phyloP scores from a whole-genome alignment of 2,888 invertebrate genomes.

The Hipparchia sbordonii region DNA sequence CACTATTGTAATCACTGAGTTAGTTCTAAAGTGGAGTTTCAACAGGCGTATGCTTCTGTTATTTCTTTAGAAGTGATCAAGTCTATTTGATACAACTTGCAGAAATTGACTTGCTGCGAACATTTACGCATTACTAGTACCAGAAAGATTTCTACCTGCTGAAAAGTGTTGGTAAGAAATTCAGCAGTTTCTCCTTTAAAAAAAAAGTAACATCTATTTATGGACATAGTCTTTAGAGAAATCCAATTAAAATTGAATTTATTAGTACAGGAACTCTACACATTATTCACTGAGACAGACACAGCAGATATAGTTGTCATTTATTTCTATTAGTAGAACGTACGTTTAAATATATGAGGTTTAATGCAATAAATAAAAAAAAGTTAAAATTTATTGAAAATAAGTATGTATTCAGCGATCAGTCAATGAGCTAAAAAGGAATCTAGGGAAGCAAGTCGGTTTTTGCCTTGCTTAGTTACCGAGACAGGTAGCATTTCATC shows the following conservation, averaged over 20 bases:
- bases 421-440: constrained; percentile 34
- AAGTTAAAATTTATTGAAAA: constrained; percentile 31
- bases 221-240: background rate
- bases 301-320: background rate
- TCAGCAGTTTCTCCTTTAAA: too few relatives aligned
- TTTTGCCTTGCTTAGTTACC: constrained; percentile 53
- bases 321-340: constrained; percentile 2
- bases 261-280: background rate
- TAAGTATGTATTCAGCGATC: constrained; percentile 19
- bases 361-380: constrained; percentile 15
- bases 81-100: too few relatives aligned
- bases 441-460: constrained; percentile 46
- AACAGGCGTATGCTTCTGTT: too few relatives aligned
- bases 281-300: background rate
- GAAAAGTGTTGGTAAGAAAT: too few relatives aligned
- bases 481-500: constrained; percentile 66
- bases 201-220: too few relatives aligned
- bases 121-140: too few relatives aligned
- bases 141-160: too few relatives aligned
- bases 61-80: too few relatives aligned
- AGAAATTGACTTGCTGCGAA: too few relatives aligned
- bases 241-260: background rate
- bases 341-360: background rate
- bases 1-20: too few relatives aligned
- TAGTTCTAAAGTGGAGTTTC: too few relatives aligned